These are phyloP conservation scores for Nymphalis urticae DNA, from an alignment of 2,888 invertebrate species.

Conservation along the genomic window DNA sequence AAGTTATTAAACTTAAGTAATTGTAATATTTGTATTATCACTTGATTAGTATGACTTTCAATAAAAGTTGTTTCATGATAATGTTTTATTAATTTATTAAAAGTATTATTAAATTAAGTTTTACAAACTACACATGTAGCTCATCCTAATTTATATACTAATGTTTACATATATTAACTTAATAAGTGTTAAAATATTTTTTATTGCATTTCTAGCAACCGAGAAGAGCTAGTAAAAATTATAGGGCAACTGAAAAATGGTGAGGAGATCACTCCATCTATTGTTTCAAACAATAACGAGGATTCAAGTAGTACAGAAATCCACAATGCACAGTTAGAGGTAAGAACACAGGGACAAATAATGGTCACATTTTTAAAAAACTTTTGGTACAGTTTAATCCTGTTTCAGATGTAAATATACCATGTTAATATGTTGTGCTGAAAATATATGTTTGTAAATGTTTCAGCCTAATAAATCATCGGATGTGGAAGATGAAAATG, in stretches of 20 bases:
- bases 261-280: slow-evolving; percentile 82
- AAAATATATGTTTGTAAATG: slow-evolving; percentile 14
- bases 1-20: too few relatives aligned
- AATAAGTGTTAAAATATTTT: neutral
- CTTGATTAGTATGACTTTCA: too few relatives aligned
- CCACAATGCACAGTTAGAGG: slow-evolving; percentile 33
- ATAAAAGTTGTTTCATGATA: too few relatives aligned
- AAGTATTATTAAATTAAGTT: too few relatives aligned
- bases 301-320: slow-evolving; percentile 70
- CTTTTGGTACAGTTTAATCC: neutral
- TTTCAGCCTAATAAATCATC: slow-evolving; percentile 55
- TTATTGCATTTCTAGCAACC: slow-evolving; percentile 79
- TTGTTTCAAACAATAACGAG: slow-evolving; percentile 63
- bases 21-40: too few relatives aligned
- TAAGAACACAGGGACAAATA: neutral
- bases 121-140: too few relatives aligned
- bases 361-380: neutral
- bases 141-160: too few relatives aligned
- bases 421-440: neutral
- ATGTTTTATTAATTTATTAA: too few relatives aligned
- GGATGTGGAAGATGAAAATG: slow-evolving; percentile 69
- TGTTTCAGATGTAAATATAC: neutral
- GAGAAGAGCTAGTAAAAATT: slow-evolving; percentile 90
- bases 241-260: slow-evolving; percentile 88
- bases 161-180: too few relatives aligned